Evolutionary conservation across 1,140 invertebrate species (phyloP).

Genomic region (Liolophura sinensis): DNA sequence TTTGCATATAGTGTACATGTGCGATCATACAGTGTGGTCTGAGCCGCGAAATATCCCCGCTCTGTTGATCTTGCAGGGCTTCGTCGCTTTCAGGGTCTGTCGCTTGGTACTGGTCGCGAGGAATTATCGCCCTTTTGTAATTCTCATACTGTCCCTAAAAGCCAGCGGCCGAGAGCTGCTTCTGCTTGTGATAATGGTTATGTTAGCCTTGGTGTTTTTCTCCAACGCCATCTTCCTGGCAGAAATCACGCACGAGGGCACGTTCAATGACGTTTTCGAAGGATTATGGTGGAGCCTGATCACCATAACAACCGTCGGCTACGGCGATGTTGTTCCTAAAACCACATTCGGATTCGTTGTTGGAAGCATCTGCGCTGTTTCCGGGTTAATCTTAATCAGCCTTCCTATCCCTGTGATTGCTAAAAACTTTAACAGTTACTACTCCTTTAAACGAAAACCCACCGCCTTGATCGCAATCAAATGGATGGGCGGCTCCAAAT

Average conservation of each 20-base stretch:
- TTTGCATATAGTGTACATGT: slow-evolving; percentile 9
- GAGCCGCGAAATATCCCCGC: slow-evolving; percentile 11
- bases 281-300: slow-evolving; percentile 96
- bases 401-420: slow-evolving; percentile 62
- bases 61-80: slow-evolving; percentile 18
- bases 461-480: no score
- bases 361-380: slow-evolving; percentile 89
- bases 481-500: no score
- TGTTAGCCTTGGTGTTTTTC: slow-evolving; percentile 94
- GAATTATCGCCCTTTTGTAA: slow-evolving; percentile 23
- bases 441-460: neutral
- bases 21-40: slow-evolving; percentile 16
- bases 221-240: slow-evolving; percentile 95
- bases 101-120: slow-evolving; percentile 26
- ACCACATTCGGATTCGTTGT: slow-evolving; percentile 82
- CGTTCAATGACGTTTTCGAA: slow-evolving; percentile 76
- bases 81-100: slow-evolving; percentile 24
- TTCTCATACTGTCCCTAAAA: slow-evolving; percentile 27
- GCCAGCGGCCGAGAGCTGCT: slow-evolving; percentile 32
- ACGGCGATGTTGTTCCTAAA: slow-evolving; percentile 62
- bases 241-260: slow-evolving; percentile 62
- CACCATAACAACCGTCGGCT: slow-evolving; percentile 97
- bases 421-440: slow-evolving; percentile 35
- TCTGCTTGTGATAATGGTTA: slow-evolving; percentile 91
- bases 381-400: slow-evolving; percentile 93